Conservation (phyloP, 1,140 invertebrate genomes). For the Drosophila azteca region DNA sequence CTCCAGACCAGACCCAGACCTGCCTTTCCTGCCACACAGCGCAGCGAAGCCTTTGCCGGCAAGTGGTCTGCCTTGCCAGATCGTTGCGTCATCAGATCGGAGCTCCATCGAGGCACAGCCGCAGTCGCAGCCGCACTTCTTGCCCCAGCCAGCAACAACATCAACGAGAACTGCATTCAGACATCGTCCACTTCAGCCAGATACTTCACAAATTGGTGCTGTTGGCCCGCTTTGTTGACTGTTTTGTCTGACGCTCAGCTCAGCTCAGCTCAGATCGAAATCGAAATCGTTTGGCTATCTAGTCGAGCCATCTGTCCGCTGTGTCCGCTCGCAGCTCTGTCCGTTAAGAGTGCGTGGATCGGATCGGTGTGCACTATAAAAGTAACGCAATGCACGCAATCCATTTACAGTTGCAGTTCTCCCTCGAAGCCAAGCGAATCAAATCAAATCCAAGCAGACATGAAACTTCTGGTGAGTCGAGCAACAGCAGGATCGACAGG, state of each 20-base stretch:
- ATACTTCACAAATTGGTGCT: slow-evolving; percentile 80
- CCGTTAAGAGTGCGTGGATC: slow-evolving; percentile 35
- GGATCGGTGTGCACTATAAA: slow-evolving; percentile 53
- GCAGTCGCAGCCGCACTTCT: slow-evolving; percentile 18
- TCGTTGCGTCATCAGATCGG: slow-evolving; percentile 17
- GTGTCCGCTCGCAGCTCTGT: slow-evolving; percentile 24
- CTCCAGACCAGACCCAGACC: slow-evolving; percentile 22
- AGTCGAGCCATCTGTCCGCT: slow-evolving; percentile 54
- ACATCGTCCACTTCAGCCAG: slow-evolving; percentile 51
- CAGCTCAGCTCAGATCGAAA: slow-evolving; percentile 54
- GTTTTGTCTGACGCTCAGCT: slow-evolving; percentile 36
- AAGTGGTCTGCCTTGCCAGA: slow-evolving; percentile 76
- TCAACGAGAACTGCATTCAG: slow-evolving; percentile 54
- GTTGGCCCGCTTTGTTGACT: slow-evolving; percentile 75
- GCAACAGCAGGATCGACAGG: neutral
- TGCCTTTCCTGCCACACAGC: slow-evolving; percentile 40
- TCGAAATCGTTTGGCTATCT: slow-evolving; percentile 42
- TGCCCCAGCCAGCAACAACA: slow-evolving; percentile 59
- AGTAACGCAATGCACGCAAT: slow-evolving; percentile 72
- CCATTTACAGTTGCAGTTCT: slow-evolving; percentile 73
- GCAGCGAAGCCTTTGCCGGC: slow-evolving; percentile 58
- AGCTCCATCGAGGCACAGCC: slow-evolving; percentile 1
- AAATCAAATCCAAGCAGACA: slow-evolving; percentile 32
- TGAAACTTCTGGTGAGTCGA: slow-evolving; percentile 73
- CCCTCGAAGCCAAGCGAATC: slow-evolving; percentile 50